Base-by-base conservation (phyloP, 2,113 vertebrate genomes). In the Sinosuthora webbiana region DNA sequence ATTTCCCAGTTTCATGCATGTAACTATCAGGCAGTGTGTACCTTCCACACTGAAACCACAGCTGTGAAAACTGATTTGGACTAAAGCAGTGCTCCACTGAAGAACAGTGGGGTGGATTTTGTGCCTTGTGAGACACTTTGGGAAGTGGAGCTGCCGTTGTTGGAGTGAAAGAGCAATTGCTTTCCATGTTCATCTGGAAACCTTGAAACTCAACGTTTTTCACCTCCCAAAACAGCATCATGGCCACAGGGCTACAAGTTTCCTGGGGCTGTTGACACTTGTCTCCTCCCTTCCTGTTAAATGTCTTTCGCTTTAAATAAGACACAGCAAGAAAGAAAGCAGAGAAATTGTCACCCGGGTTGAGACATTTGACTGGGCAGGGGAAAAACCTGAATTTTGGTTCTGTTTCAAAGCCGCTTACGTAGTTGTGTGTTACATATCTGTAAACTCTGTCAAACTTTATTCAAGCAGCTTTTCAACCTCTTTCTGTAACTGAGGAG, bases 261-360 rank as follows among this genome's bases (percentile, higher is more conserved):
- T 76, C 35, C 50, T 45, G 57, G 67, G 56, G 62, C 41, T 79
- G 19, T 50, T 91, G 37, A 57, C 59, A 27, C 50, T 80, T 83
- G 62, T 65, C 42, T 86, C 83, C 89, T 92, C 73, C 93, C 83
- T 93, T 93, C 89, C 87, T 95, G 68, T 70, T 50, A 37, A n/a
- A 49, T 91, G 37, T 64, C n/a, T 81, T 92, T 27, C 4, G 0
- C 31, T 94, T 95, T 92, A 39, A n/a, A 2, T 41, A 49, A 68
- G 22, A 37, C n/a, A 25, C 13, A 19, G 68, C 3, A 33, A 83
- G 65, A 53, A 65, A 73, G 44, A 50, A 75, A 41, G 37, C 30
- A n/a, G 15, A 21, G 28, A 23, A 6, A 2, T 53, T 37, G 37
- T n/a, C 23, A 53, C 45, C 13, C 8, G 7, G 11, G 11, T 42